phyloP scores from a whole-genome alignment of 2,113 vertebrate species.

The Pungitius pungitius region DNA sequence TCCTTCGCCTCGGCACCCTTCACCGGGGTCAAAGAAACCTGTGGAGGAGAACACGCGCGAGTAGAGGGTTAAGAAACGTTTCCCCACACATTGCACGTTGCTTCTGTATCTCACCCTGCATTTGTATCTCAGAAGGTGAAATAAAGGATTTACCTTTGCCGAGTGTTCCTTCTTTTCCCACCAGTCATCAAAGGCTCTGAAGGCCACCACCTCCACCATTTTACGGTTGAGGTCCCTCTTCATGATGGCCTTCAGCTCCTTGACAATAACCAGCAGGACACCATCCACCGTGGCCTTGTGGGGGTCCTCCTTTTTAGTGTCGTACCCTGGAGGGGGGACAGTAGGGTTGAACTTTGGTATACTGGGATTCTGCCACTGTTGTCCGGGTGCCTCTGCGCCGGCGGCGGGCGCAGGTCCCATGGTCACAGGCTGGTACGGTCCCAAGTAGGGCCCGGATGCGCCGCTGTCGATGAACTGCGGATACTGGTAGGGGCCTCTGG shows the following conservation, averaged over 20 bases:
- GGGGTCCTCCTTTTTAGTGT: slow-evolving; percentile 94
- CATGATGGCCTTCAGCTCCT: slow-evolving; percentile 99
- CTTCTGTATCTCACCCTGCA: not conserved
- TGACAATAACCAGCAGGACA: slow-evolving; percentile 93
- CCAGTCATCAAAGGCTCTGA: slow-evolving; percentile 97
- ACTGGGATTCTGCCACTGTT: slow-evolving; percentile 86
- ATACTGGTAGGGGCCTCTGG: slow-evolving; percentile 87
- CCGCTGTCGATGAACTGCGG: slow-evolving; percentile 86
- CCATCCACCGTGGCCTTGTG: slow-evolving; percentile 97
- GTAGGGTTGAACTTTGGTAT: slow-evolving; percentile 95
- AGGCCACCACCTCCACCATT: slow-evolving; percentile 99
- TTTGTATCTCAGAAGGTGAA: not conserved
- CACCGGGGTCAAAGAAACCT: slow-evolving; percentile 92
- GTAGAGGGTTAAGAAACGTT: not conserved
- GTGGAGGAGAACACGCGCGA: not conserved
- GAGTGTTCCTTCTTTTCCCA: slow-evolving; percentile 97
- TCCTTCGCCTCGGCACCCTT: slow-evolving; percentile 91
- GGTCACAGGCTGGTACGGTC: slow-evolving; percentile 86
- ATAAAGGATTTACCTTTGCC: slow-evolving; percentile 86
- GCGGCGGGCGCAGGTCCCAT: slow-evolving; percentile 76
- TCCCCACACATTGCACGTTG: not conserved
- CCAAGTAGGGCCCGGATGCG: slow-evolving; percentile 74
- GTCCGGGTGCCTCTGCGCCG: slow-evolving; percentile 76
- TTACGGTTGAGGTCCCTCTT: slow-evolving; percentile 97
- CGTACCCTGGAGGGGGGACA: slow-evolving; percentile 92